Percentiles rank a stretch among this genome's conserved stretches.
Conservation (phyloP, 2,113 vertebrate species). For the Stegostoma tigrinum region DNA sequence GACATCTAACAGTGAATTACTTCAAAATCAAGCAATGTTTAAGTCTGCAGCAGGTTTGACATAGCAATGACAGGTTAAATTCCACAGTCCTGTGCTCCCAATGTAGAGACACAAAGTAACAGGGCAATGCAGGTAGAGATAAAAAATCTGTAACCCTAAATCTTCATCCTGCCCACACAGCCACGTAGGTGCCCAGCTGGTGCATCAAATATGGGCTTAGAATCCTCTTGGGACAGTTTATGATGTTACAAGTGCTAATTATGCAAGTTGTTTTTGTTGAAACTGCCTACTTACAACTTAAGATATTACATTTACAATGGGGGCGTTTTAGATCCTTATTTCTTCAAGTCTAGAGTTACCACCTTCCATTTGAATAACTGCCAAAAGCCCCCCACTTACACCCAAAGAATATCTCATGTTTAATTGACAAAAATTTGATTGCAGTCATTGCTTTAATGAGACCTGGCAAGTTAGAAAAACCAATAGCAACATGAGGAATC, state of each 20-base stretch:
- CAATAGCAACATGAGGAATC: constrained; percentile 4
- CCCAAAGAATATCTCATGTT: background rate
- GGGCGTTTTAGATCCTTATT: background rate
- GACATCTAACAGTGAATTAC: background rate
- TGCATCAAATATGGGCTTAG: background rate
- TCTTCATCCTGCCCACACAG: background rate
- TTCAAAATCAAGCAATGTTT: background rate
- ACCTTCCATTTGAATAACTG: background rate
- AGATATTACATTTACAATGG: background rate
- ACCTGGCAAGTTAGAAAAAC: constrained; percentile 30
- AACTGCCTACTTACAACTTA: background rate
- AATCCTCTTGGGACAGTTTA: background rate
- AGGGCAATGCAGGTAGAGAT: background rate
- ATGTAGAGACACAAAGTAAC: background rate
- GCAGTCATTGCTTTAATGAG: constrained; percentile 11
- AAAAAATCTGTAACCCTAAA: background rate
- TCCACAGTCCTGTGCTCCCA: background rate
- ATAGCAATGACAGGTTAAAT: background rate
- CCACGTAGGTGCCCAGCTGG: background rate
- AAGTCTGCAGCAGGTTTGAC: background rate
- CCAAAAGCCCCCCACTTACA: background rate
- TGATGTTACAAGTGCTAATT: background rate
- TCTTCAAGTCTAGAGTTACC: background rate
- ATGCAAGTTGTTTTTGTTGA: background rate
- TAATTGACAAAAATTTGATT: constrained; percentile 31